A percentile compares a stretch with the other conserved stretches of the same genome.
phyloP scores from a whole-genome alignment of 1,140 invertebrate species.

The Dreissena rostriformis region DNA sequence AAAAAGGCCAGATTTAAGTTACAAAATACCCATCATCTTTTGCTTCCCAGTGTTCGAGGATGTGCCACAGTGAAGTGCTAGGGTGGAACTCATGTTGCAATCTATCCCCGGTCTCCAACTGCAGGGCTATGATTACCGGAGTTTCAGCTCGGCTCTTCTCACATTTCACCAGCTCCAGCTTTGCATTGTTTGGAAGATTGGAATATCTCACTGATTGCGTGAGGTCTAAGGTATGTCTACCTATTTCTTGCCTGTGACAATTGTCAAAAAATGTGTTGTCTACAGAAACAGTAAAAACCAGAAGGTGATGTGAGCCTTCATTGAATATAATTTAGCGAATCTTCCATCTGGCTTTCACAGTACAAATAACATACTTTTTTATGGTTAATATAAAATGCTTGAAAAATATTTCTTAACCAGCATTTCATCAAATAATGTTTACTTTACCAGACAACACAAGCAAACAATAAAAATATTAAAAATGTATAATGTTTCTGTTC shows the following conservation, averaged over 20 bases:
- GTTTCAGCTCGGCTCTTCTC: constrained; percentile 84
- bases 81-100: constrained; percentile 85
- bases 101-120: constrained; percentile 87
- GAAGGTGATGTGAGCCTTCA: not conserved
- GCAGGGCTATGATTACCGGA: constrained; percentile 87
- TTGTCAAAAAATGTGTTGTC: not conserved
- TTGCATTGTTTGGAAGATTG: constrained; percentile 91
- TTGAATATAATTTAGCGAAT: not conserved
- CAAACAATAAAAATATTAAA: not conserved
- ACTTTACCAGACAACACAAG: too few relatives aligned
- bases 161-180: constrained; percentile 88
- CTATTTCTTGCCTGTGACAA: constrained; percentile 85
- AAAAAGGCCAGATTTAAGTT: too few relatives aligned
- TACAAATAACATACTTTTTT: not conserved
- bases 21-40: constrained; percentile 56
- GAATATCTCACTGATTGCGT: constrained; percentile 89
- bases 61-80: constrained; percentile 84
- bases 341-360: not conserved
- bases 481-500: not conserved
- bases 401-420: not conserved
- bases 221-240: constrained; percentile 88
- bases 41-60: constrained; percentile 84
- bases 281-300: not conserved
- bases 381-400: not conserved
- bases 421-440: not conserved